Evolutionary conservation across 1,140 invertebrate genomes (phyloP).

Genomic region (Goniozus legneri): DNA sequence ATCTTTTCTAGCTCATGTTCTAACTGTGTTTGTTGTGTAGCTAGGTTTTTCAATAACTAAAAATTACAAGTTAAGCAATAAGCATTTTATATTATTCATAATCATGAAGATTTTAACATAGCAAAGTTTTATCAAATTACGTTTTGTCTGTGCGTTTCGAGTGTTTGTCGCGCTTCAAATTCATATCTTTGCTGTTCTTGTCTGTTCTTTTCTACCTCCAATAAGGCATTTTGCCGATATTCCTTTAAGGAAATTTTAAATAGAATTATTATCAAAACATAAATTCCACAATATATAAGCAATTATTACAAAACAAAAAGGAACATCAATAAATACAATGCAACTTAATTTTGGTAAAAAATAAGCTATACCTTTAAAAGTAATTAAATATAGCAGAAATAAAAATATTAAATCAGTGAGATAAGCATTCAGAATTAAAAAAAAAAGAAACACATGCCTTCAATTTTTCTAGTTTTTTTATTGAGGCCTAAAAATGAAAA

Average conservation of each 20-base stretch:
- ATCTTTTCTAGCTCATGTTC: conserved; percentile 64
- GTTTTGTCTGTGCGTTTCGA: conserved; percentile 56
- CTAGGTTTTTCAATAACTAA: conserved; percentile 61
- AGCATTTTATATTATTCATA: conserved; percentile 4
- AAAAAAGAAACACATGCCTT: conserved; percentile 58
- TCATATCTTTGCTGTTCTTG: conserved; percentile 57
- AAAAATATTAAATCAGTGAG: conserved; percentile 12
- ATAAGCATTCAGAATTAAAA: conserved; percentile 9
- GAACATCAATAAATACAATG: too few species aligned
- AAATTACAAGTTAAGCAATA: conserved; percentile 28
- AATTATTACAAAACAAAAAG: conserved; percentile 16
- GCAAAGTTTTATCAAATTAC: conserved; percentile 31
- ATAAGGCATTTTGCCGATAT: conserved; percentile 52
- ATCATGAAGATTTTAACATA: conserved; percentile 4
- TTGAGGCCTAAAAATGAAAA: conserved; percentile 59
- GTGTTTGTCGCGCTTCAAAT: conserved; percentile 51
- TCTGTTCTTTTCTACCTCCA: conserved; percentile 57
- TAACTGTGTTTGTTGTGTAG: conserved; percentile 62
- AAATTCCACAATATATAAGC: conserved; percentile 3
- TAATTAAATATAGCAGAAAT: conserved; percentile 8
- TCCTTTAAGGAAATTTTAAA: conserved; percentile 40
- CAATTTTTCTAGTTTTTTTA: conserved; percentile 59
- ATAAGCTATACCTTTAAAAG: too few species aligned
- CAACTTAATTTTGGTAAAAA: too few species aligned
- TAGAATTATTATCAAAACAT: conserved; percentile 4